Evolutionary conservation across 2,797 vertebrate genomes (phyloP), one percentile per base, ranked within the genome.

Genomic region (Channa striata): DNA sequence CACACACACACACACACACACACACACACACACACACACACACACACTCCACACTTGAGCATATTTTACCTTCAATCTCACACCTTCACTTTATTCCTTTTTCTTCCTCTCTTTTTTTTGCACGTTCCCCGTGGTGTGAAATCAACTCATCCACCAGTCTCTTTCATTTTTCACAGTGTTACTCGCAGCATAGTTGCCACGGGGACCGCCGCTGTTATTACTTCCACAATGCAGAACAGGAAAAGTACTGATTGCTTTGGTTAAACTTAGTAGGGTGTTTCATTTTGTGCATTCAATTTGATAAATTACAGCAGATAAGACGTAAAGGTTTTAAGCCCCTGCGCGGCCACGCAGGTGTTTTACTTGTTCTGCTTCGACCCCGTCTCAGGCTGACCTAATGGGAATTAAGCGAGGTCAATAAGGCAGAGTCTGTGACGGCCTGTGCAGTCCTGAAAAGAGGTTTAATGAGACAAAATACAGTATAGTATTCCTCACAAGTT

Each of bases 61-160:
- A 60, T 56, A 52, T 73, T 73, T 65, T 48, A 75, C 61, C 68
- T 62, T 46, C 49, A 53, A 1, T 60, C 66, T 59, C 80, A 51
- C 71, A 37, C 67, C 53, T 37, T 21, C 40, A 11, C 40, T 23
- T 11, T 2, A 1, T 37, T 59, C 46, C 36, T 40, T 72, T 53
- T 3, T n/a, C 11, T 21, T 20, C 2, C 16, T 8, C 13, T 23
- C 40, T 60, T 17, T 4, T 17, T n/a, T 11, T 34, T 51, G 13
- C 44, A 43, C n/a, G 43, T 42, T 77, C 59, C 47, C 50, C 6
- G 16, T 66, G 79, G 68, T 80, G 80, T 80, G 63, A 82, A 85
- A 71, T 71, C 56, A 73, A n/a, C 69, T 78, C 69, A 42, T 63
- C 54, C 44, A 11, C 57, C 59, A 57, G 60, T 11, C 37, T 37